Evolutionary conservation across 2,113 vertebrate genomes (phyloP).

Genomic region (Chrysemys picta): DNA sequence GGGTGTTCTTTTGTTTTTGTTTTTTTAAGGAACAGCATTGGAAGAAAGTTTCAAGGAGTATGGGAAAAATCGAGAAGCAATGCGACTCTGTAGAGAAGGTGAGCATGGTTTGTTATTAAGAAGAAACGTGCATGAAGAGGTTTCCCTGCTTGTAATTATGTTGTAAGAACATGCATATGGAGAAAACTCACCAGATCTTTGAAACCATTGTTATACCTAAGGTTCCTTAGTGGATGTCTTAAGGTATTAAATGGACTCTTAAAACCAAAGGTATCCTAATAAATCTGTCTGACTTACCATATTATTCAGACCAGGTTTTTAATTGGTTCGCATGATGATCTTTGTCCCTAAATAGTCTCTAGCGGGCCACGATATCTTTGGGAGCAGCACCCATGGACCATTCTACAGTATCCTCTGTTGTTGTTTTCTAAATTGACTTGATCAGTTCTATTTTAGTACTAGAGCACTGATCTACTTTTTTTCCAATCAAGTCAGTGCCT

Average conservation of each 20-base stretch:
- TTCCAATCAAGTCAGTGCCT: not conserved
- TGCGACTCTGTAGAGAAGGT: slow-evolving; percentile 99
- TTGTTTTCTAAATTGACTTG: not conserved
- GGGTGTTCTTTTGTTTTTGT: slow-evolving; percentile 48
- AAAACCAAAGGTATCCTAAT: not conserved
- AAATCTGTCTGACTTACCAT: not conserved
- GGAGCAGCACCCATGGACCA: not conserved
- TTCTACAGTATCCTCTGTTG: not conserved
- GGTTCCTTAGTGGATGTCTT: not conserved
- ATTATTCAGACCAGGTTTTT: not conserved
- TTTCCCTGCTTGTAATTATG: not conserved
- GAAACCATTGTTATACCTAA: accelerated
- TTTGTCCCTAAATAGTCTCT: not conserved
- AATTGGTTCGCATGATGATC: not conserved
- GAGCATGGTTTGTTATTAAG: slow-evolving; percentile 71
- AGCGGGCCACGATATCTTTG: not conserved
- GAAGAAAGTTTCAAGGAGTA: slow-evolving; percentile 99
- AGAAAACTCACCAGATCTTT: not conserved
- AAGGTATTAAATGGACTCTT: not conserved
- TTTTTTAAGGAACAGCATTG: slow-evolving; percentile 88
- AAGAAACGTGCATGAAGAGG: not conserved
- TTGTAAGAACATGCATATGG: accelerated
- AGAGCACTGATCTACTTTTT: not conserved
- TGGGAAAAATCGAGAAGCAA: slow-evolving; percentile 96
- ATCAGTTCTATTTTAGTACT: not conserved